Evolutionary conservation across 1,140 invertebrate genomes (phyloP).

Genomic region (Drosophila novamexicana): DNA sequence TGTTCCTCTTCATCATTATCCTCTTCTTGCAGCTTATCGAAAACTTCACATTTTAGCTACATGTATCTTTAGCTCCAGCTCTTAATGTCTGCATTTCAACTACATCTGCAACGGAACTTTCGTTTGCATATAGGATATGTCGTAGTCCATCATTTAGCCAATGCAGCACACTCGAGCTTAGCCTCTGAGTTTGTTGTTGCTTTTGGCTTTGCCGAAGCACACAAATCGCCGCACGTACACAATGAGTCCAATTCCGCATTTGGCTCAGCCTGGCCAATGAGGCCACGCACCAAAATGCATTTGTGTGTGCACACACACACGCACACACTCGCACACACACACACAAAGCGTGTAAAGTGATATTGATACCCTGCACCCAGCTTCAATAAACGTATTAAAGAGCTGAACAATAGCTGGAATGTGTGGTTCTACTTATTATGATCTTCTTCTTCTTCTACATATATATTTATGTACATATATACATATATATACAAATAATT

Average conservation of each 20-base stretch:
- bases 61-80: background rate
- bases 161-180: background rate
- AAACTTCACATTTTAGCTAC: background rate
- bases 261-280: slow-evolving; percentile 13
- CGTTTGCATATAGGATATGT: background rate
- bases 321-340: slow-evolving; percentile 19
- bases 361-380: slow-evolving; percentile 43
- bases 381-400: too few species aligned
- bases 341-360: slow-evolving; percentile 53
- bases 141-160: background rate
- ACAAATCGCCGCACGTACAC: slow-evolving; percentile 71
- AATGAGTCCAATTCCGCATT: slow-evolving; percentile 48
- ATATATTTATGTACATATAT: too few species aligned
- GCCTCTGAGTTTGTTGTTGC: slow-evolving; percentile 19
- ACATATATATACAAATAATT: too few species aligned
- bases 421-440: too few species aligned
- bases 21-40: too few species aligned
- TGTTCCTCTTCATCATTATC: too few species aligned
- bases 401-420: too few species aligned
- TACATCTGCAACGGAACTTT: too few species aligned
- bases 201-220: slow-evolving; percentile 26
- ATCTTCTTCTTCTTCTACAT: too few species aligned
- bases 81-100: too few species aligned
- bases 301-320: slow-evolving; percentile 8
- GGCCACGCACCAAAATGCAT: slow-evolving; percentile 38